A percentile compares a stretch with the other conserved stretches of the same genome.
These are phyloP conservation scores for Ophiodon elongatus DNA, from an alignment of 2,113 vertebrate species.

Conservation along the genomic window DNA sequence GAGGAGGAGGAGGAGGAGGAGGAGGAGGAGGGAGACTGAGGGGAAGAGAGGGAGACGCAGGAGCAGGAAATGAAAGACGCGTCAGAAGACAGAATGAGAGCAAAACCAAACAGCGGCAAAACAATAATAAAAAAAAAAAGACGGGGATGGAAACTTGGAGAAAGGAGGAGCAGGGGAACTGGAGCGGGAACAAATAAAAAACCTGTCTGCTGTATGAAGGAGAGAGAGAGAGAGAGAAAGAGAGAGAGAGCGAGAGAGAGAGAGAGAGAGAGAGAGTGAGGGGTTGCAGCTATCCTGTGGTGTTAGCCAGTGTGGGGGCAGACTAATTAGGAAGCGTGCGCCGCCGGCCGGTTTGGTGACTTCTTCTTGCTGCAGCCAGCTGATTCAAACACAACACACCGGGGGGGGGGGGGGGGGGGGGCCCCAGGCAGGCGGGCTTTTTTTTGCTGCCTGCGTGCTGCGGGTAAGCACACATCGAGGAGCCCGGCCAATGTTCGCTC, in stretches of 20 bases:
- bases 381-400: constrained; percentile 61
- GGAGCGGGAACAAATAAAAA: constrained; percentile 50
- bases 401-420: background rate
- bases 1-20: constrained; percentile 10
- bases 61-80: constrained; percentile 53
- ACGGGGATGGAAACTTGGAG: constrained; percentile 43
- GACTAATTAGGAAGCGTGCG: constrained; percentile 73
- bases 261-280: constrained; percentile 3
- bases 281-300: constrained; percentile 54
- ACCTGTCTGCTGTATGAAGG: constrained; percentile 46
- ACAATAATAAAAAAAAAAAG: constrained; percentile 1
- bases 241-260: constrained; percentile 42
- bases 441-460: too few species aligned
- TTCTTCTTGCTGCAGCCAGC: constrained; percentile 53
- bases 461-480: constrained; percentile 61
- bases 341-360: constrained; percentile 63
- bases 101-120: constrained; percentile 39
- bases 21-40: constrained; percentile 34
- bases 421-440: constrained; percentile 12
- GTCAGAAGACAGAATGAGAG: constrained; percentile 62
- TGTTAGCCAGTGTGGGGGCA: constrained; percentile 61
- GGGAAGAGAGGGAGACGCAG: constrained; percentile 33
- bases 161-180: constrained; percentile 31
- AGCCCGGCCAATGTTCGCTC: constrained; percentile 39
- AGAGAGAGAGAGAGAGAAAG: constrained; percentile 43